Conservation (phyloP, 2,888 invertebrate species). For the Neoitamus cyanurus region DNA sequence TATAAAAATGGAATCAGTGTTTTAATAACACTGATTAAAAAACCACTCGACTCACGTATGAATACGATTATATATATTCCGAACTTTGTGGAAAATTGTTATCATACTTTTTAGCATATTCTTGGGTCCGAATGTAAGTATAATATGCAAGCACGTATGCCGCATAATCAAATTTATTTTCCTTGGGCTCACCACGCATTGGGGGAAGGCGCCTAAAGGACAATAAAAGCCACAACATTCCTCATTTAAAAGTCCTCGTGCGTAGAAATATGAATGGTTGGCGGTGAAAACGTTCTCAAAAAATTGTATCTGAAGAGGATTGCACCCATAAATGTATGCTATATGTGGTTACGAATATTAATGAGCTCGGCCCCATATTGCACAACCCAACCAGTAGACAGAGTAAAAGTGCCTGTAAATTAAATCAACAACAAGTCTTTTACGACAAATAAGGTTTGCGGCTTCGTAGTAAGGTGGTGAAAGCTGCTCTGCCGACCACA, state of each 20-base stretch:
- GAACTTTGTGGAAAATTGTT: not conserved
- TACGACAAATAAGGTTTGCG: not conserved
- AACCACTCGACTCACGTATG: no score
- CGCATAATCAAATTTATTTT: not conserved
- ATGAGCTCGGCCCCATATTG: conserved; percentile 4
- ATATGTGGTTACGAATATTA: conserved; percentile 23
- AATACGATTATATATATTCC: not conserved
- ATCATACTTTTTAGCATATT: not conserved
- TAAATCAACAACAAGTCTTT: conserved; percentile 31
- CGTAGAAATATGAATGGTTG: not conserved
- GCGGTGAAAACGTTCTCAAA: not conserved
- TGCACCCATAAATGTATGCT: not conserved
- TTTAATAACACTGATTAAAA: no score
- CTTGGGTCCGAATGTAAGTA: not conserved
- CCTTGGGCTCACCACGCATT: not conserved
- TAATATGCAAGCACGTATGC: not conserved
- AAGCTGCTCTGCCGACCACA: not conserved
- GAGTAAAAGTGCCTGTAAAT: conserved; percentile 11
- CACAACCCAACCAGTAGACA: not conserved
- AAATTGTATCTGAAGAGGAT: not conserved
- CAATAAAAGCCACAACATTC: not conserved
- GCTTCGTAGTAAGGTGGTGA: not conserved
- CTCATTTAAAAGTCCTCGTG: not conserved
- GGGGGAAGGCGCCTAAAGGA: not conserved
- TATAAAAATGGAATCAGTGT: no score